phyloP scores from a whole-genome alignment of 2,797 vertebrate species.

The Limnodromus scolopaceus region DNA sequence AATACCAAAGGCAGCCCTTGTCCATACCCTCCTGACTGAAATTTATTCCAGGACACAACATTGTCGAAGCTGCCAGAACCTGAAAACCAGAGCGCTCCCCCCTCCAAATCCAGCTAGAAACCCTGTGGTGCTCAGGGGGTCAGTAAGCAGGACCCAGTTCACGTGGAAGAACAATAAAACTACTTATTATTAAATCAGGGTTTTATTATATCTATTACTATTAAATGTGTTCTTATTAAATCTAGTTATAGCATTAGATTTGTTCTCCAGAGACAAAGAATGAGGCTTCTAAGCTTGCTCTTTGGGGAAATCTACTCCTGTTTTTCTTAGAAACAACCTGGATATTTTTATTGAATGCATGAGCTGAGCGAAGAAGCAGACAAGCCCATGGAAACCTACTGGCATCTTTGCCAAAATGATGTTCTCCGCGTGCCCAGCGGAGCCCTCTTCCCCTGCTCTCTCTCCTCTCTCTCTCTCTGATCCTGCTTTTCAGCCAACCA shows the following conservation, averaged over 20 bases:
- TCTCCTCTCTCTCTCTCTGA: conserved; percentile 58
- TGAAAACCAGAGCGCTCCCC: not conserved
- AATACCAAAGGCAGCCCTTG: conserved; percentile 79
- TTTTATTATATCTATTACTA: conserved; percentile 43
- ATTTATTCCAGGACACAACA: conserved; percentile 74
- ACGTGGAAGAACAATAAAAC: conserved; percentile 4
- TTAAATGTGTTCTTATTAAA: conserved; percentile 37
- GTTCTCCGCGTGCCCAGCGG: conserved; percentile 11
- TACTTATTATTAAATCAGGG: not conserved
- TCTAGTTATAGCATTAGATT: not conserved
- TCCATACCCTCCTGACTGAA: conserved; percentile 80
- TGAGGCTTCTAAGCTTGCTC: not conserved
- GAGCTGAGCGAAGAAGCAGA: conserved; percentile 9
- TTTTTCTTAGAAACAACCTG: conserved; percentile 50
- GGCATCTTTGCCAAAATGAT: conserved; percentile 66
- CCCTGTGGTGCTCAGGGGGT: not conserved
- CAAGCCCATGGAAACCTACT: conserved; percentile 58
- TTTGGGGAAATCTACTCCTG: conserved; percentile 44
- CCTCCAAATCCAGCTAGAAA: not conserved
- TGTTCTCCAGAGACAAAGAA: conserved; percentile 43
- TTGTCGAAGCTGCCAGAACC: not conserved
- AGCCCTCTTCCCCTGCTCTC: conserved; percentile 54
- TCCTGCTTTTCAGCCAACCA: conserved; percentile 68
- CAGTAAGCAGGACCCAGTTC: not conserved
- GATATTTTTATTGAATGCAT: conserved; percentile 40